Conservation (phyloP, 2,888 invertebrate genomes). For the Phasia obesa region DNA sequence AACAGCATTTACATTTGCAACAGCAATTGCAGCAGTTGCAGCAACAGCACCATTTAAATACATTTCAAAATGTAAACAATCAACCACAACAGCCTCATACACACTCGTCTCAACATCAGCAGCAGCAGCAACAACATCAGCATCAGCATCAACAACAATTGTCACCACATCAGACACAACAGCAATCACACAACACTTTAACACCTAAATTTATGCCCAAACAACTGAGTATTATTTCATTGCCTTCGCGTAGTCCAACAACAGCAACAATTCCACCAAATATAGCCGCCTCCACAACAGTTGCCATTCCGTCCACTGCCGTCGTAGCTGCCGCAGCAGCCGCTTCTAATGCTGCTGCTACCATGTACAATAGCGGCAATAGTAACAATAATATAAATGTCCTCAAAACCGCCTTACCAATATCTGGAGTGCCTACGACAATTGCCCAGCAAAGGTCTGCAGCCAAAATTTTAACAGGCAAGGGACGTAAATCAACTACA, state of each 20-base stretch:
- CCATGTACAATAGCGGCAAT: constrained; percentile 60
- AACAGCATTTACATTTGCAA: constrained; percentile 64
- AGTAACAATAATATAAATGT: constrained; percentile 63
- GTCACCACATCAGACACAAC: constrained; percentile 67
- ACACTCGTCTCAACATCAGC: constrained; percentile 54
- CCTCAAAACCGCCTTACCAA: constrained; percentile 75
- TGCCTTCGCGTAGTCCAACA: constrained; percentile 75
- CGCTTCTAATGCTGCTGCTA: constrained; percentile 58
- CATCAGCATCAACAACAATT: constrained; percentile 73
- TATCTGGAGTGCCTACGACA: constrained; percentile 80
- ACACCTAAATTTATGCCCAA: constrained; percentile 79
- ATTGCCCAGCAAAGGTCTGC: constrained; percentile 81
- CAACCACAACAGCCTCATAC: constrained; percentile 66
- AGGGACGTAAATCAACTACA: constrained; percentile 82
- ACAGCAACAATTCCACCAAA: constrained; percentile 75
- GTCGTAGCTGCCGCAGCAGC: constrained; percentile 41
- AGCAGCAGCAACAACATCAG: constrained; percentile 66
- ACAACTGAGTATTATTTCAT: constrained; percentile 80
- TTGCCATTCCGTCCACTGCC: constrained; percentile 77
- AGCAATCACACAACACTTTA: constrained; percentile 61
- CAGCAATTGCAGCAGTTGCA: constrained; percentile 63
- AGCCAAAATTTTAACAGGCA: constrained; percentile 78
- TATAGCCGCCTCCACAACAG: constrained; percentile 73
- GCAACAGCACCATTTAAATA: constrained; percentile 64
- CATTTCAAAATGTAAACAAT: constrained; percentile 66